Evolutionary conservation across 2,797 vertebrate genomes (phyloP), one percentile per base, ranked within the genome.

Genomic region (Zenarchopterus dispar): DNA sequence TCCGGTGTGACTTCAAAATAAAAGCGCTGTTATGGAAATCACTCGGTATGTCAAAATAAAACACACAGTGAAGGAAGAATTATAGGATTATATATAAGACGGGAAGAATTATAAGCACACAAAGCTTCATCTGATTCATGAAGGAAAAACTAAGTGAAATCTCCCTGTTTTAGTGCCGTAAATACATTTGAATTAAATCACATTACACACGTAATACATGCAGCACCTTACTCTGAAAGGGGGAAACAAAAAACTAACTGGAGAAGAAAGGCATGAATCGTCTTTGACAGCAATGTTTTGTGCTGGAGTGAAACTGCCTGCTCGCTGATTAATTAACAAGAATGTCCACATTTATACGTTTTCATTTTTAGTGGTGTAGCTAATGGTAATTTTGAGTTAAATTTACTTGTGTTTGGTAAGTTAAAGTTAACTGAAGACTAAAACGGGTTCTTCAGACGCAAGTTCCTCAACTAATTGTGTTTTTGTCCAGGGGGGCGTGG

Each of bases 401-500:
- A 11, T 5, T 16, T n/a, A 6, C 19, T 18, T 33, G 6, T 24
- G 41, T 22, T 42, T 42, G 21, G 17, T n/a, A 1, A 26, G 3
- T 15, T 39, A 5, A 2, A 15, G 11, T 36, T 36, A 10, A 10
- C 9, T 10, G 9, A 36, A 9, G 33, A 36, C 33, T 10, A 2
- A 36, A 9, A 36, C 33, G 16, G 36, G 13, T 15, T 36, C 9
- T 4, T 15, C 11, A 15, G 4, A 15, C 13, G 16, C 4, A 5
- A 39, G 11, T 4, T 39, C 13, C 2, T 6, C 4, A 28, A 28
- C 7, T 52, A 7, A 24, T 11, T 0, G 0, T 48, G 3, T 77
- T 0, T 0, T 43, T 43, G 13, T 75, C 24, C 67, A 98, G 96
- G 91, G 91, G 58, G 90, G 87, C 52, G 93, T 93, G 84, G 97